Evolutionary conservation across 2,797 vertebrate genomes (phyloP), one percentile per base, ranked within the genome.

Genomic region (Gymnodraco acuticeps): DNA sequence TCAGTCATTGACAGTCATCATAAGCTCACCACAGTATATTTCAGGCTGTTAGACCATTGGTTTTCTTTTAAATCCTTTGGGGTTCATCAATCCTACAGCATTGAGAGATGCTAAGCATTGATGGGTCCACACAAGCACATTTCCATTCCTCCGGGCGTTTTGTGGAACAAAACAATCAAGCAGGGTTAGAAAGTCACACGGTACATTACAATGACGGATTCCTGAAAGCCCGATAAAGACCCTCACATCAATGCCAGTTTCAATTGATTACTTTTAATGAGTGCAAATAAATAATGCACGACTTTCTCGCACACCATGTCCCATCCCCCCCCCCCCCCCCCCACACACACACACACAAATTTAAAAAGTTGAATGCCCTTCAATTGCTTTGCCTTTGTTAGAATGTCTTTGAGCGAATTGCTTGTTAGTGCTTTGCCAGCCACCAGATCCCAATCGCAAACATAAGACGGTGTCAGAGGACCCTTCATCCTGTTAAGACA

Each of bases 201-300:
- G 88, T 92, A 89, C 88, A 93, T 94, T 91, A 94, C 78, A 70
- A 75, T 93, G 90, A 92, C 84, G 50, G 84, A 89, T 92, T 87
- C 89, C 84, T 91, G 89, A 91, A 89, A 87, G 86, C 80, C 82
- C 83, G 89, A 92, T 95, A 92, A 93, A 90, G 86, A 82, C 76
- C 83, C 73, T 82, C 94, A 91, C 75, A 93, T 94, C 94, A 93
- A 86, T 86, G 93, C 84, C 92, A 93, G 70, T 64, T 87, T 74
- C 82, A 92, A 93, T 90, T 93, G 93, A 95, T 95, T 94, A 89
- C 86, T 87, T 93, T 93, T 94, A 93, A 94, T 90, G 87, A 94
- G 87, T 76, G 73, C 73, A 87, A 91, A 94, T 95, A 93, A 94
- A 95, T 95, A 92, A 95, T 94, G 89, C 88, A 93, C 78, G 75